A percentile compares a stretch with the other conserved stretches of the same genome.
phyloP scores from a whole-genome alignment of 2,888 invertebrate genomes.

The Orchesellides sinensis region DNA sequence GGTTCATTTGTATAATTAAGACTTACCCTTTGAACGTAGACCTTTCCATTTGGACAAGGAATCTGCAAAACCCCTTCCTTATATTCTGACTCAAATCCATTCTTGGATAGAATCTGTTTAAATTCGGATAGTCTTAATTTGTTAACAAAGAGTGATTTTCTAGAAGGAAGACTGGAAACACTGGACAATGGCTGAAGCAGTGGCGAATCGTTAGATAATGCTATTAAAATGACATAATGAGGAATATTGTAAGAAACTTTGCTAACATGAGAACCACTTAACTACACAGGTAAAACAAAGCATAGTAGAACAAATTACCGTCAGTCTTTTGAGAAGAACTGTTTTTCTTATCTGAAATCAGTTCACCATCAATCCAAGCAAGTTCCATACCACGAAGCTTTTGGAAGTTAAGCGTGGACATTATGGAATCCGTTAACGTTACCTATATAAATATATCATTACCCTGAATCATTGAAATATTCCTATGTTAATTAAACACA shows the following conservation, averaged over 20 bases:
- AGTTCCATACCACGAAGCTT: constrained; percentile 58
- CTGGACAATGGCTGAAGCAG: background rate
- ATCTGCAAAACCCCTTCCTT: constrained; percentile 37
- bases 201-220: constrained; percentile 1
- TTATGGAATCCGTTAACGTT: constrained; percentile 56
- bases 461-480: background rate
- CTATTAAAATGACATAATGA: too few relatives aligned
- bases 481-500: too few relatives aligned
- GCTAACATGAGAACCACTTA: background rate
- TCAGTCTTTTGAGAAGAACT: constrained; percentile 24
- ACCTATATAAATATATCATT: constrained; percentile 8
- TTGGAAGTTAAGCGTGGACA: constrained; percentile 41
- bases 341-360: background rate
- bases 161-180: background rate
- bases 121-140: constrained; percentile 59
- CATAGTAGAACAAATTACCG: background rate
- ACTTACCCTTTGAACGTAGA: constrained; percentile 61
- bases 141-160: constrained; percentile 45
- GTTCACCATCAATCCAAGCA: constrained; percentile 49
- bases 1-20: too few relatives aligned
- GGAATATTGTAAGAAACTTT: too few relatives aligned
- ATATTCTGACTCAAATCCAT: constrained; percentile 58
- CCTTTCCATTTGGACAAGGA: constrained; percentile 33
- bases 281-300: too few relatives aligned
- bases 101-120: constrained; percentile 54